Base-by-base conservation (phyloP, 2,888 invertebrate species). In the Netelia virgata region DNA sequence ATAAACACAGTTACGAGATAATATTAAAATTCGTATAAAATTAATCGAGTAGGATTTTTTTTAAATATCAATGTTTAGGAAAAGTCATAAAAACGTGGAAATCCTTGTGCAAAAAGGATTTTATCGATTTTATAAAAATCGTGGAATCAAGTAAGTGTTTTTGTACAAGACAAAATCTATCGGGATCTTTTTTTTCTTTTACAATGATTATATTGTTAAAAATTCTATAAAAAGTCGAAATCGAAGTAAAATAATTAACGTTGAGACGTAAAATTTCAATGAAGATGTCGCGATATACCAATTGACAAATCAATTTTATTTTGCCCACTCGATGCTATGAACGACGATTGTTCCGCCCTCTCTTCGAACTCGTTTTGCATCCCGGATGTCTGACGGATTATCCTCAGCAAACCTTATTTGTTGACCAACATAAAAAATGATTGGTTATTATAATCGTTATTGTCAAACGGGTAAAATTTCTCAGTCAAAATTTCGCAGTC, bases 331-430 rank as follows among this genome's bases (percentile, higher is more conserved):
- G 59, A 61, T 0, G 55, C 72, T 20, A 57, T 55, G 36, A 23
- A 36, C 20, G 59, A 36, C 41, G 66, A 53, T 59, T 43, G 47
- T 75, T 83, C 69, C n/a, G 53, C 16, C 20, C 50, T 77, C 43
- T 81, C 77, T 28, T 82, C 84, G 11, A 57, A 16, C 18, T 86
- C 83, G 41, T 43, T 78, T 16, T 41, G 55, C 43, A 63, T 20
- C 63, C 68, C 78, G 41, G 82, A 41, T 28, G 87, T 80, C 53
- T 86, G 82, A 20, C 63, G 78, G 47, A 85, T 80, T 55, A 85
- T 87, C 47, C 83, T 77, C 82, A 86, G 36, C 61, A 85, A 70
- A 59, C 85, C 86, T 86, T 61, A 50, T 68, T 66, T 66, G 68
- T 69, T 68, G 20, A 36, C 5, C 36, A 36, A 6, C 36, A 6